Base-by-base conservation (phyloP, 2,888 invertebrate genomes). In the Drosophila leonis region DNA sequence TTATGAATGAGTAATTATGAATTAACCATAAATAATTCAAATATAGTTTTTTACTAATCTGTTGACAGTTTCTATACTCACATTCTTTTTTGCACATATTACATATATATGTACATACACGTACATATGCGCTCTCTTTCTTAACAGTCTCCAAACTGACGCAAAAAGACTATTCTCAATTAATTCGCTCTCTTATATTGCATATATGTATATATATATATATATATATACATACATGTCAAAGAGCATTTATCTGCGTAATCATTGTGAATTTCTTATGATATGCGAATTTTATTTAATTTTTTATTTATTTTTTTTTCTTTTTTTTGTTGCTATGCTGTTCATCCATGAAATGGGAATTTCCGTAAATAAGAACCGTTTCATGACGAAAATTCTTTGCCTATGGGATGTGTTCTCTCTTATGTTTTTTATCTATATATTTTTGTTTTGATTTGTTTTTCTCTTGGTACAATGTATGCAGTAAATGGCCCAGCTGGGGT, bases 321-420 rank as follows among this genome's bases (percentile, higher is more conserved):
- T 35, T 56, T n/a, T 55, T 57, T 29, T 64, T 27, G 68, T 78
- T 75, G 64, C 66, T 55, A 77, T 51, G 77, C 76, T 65, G n/a
- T 31, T 29, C 60, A 51, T 49, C 29, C 41, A 52, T 24, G 37
- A 57, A 54, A 49, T 67, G 64, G 64, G 74, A 77, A 74, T 61
- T 77, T 77, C 77, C 77, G 65, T 33, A 48, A 39, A 64, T 41
- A 52, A 64, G 61, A 67, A 67, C 44, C 15, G 8, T 56, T 65
- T 64, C 54, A 63, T 77, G 77, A 77, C 77, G 76, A 77, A 51
- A 70, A 73, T 42, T 73, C 44, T 39, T 51, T 56, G 52, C 57
- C 48, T 42, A 46, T 72, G 69, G 48, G 48, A 63, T 71, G 60
- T 42, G 60, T 41, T 61, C 44, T 69, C 44, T 56, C 31, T 54